Conservation (phyloP, 1,140 invertebrate species). For the Mactra quadrangularis region DNA sequence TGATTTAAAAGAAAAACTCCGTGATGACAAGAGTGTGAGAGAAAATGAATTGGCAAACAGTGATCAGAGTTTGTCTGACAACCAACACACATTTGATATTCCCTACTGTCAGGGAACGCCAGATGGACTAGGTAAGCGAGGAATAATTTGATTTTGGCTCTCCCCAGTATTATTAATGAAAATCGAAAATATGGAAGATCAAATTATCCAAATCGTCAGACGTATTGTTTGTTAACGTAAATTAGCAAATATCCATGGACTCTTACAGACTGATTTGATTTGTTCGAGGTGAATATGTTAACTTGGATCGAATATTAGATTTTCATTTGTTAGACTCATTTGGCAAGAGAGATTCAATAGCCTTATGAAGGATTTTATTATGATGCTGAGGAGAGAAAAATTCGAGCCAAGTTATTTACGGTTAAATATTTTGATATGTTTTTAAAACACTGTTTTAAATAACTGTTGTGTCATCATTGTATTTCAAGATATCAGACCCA, state of each 20-base stretch:
- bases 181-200: neutral
- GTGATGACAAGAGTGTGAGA: neutral
- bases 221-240: neutral
- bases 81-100: too few species aligned
- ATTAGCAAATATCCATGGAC: neutral
- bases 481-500: too few species aligned
- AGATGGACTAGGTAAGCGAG: slow-evolving; percentile 8
- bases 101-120: neutral
- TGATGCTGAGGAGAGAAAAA: too few species aligned
- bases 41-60: too few species aligned
- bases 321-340: too few species aligned
- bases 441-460: too few species aligned
- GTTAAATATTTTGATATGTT: too few species aligned
- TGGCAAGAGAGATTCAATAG: too few species aligned
- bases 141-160: too few species aligned
- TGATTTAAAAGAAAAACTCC: neutral
- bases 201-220: neutral
- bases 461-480: too few species aligned
- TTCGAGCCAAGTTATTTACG: too few species aligned
- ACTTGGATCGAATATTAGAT: neutral
- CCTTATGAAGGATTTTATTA: too few species aligned
- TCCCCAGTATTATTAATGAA: neutral
- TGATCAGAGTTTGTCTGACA: neutral
- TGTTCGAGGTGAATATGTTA: neutral
- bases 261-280: neutral